Conservation (phyloP, 1,140 invertebrate species). For the Drosophila tani region DNA sequence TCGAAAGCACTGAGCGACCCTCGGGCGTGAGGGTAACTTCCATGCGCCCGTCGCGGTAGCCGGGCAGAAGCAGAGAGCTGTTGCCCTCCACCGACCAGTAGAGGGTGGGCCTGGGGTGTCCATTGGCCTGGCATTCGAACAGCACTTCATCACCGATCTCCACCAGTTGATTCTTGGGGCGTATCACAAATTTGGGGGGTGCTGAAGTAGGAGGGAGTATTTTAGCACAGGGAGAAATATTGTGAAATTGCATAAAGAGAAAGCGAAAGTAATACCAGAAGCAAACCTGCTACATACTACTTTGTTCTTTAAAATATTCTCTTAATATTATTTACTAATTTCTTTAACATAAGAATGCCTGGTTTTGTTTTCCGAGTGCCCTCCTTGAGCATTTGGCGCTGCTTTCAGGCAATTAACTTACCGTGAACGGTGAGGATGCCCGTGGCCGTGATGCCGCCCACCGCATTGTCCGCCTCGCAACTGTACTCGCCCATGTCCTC, state of each 20-base stretch:
- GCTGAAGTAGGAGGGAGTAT: constrained; percentile 84
- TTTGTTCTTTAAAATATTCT: neutral
- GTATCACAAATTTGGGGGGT: constrained; percentile 88
- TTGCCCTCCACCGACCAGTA: constrained; percentile 93
- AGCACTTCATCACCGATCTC: constrained; percentile 88
- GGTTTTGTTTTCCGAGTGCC: neutral
- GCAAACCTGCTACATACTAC: too few relatives aligned
- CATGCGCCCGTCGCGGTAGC: constrained; percentile 87
- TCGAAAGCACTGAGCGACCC: constrained; percentile 87
- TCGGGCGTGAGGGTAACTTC: constrained; percentile 87
- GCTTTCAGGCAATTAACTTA: constrained; percentile 85
- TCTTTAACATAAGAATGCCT: neutral
- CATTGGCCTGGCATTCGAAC: constrained; percentile 89
- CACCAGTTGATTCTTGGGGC: constrained; percentile 88
- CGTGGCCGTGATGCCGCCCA: constrained; percentile 92
- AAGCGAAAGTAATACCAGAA: neutral
- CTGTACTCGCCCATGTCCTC: constrained; percentile 96
- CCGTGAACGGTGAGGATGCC: constrained; percentile 93
- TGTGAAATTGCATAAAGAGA: too few relatives aligned
- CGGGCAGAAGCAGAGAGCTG: constrained; percentile 89
- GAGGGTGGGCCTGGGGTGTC: constrained; percentile 89
- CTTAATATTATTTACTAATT: neutral
- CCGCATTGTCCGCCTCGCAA: constrained; percentile 95
- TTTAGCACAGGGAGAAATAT: constrained; percentile 19
- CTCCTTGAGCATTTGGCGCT: constrained; percentile 10